Evolutionary conservation across 1,140 invertebrate species (phyloP).

Genomic region (Homalodisca vitripennis): DNA sequence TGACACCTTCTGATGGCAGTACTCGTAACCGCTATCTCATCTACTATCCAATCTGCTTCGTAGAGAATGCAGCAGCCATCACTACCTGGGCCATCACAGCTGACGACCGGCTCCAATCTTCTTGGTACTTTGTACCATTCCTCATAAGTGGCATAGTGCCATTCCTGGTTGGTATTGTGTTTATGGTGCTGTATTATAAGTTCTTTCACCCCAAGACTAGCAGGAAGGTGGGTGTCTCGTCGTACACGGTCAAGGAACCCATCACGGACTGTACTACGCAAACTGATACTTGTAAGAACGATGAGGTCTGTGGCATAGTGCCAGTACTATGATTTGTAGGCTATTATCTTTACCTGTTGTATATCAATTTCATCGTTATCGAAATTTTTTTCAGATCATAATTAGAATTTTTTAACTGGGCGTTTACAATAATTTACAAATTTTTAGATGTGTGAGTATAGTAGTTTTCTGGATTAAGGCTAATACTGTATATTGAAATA

Average conservation of each 20-base stretch:
- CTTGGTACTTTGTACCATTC: conserved; percentile 40
- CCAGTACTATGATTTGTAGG: conserved; percentile 1
- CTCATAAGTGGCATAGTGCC: conserved; percentile 37
- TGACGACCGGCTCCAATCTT: conserved; percentile 31
- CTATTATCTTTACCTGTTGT: no score
- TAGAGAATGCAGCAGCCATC: conserved; percentile 62
- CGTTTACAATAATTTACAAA: no score
- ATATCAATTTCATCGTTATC: no score
- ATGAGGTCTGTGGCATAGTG: not conserved
- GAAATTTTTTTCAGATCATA: no score
- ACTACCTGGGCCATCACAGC: conserved; percentile 54
- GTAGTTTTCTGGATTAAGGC: no score
- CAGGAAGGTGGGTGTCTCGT: conserved; percentile 21
- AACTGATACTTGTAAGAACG: conserved; percentile 1
- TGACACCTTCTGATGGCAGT: conserved; percentile 61
- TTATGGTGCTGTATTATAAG: conserved; percentile 52
- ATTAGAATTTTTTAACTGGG: no score
- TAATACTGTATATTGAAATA: no score
- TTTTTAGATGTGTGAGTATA: no score
- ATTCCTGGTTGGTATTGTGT: conserved; percentile 51
- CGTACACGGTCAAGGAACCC: conserved; percentile 2
- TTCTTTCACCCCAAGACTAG: conserved; percentile 50
- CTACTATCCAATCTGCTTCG: conserved; percentile 64
- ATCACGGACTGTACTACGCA: conserved; percentile 7
- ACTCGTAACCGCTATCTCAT: conserved; percentile 61